Conservation (phyloP, 2,888 invertebrate species). For the Epinotia bilunana region DNA sequence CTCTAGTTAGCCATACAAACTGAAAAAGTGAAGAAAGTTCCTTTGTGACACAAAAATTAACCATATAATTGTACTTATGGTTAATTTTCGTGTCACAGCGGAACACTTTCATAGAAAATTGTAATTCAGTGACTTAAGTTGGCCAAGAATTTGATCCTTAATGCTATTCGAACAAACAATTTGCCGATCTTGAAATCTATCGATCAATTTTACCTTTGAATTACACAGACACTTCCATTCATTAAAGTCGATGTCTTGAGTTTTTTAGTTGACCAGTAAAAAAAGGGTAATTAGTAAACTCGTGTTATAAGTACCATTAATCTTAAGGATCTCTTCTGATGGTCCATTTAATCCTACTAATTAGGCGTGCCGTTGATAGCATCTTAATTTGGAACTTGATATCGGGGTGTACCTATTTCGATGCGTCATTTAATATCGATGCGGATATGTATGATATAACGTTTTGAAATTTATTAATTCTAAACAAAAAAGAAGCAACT, state of each 20-base stretch:
- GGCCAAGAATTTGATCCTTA: no score
- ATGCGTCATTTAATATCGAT: neutral
- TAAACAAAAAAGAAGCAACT: no score
- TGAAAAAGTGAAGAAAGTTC: no score
- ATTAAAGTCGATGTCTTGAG: conserved; percentile 9
- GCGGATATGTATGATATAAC: neutral
- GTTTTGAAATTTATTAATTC: neutral
- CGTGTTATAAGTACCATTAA: conserved; percentile 28
- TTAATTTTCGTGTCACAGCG: no score
- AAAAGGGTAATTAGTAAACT: conserved; percentile 42
- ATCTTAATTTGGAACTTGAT: conserved; percentile 12
- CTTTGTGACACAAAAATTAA: no score
- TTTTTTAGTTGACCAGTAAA: conserved; percentile 35
- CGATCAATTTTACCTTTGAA: neutral
- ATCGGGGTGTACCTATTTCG: neutral
- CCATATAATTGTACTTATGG: no score
- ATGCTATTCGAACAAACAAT: conserved; percentile 4
- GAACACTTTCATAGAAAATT: no score
- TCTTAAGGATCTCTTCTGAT: conserved; percentile 17
- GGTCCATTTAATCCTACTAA: conserved; percentile 13
- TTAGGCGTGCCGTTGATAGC: neutral
- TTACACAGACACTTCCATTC: conserved; percentile 29
- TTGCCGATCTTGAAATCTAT: conserved; percentile 3
- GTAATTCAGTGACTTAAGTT: no score
- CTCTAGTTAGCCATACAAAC: no score